These are phyloP conservation scores for Embidobia sp. DNA, from an alignment of 2,888 invertebrate species.

Conservation along the genomic window DNA sequence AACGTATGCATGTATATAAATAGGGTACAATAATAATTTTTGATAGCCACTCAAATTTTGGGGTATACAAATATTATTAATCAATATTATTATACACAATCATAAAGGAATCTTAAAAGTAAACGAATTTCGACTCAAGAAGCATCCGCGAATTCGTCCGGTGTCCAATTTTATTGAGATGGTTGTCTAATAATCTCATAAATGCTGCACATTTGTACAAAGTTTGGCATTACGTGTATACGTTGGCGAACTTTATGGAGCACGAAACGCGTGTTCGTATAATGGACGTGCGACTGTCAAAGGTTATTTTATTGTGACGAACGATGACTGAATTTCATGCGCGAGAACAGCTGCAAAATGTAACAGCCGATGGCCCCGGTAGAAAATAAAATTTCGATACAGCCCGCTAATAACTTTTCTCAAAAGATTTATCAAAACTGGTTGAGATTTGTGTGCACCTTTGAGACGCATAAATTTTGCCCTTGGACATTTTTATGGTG, in stretches of 20 bases:
- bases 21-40: too few species aligned
- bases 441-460: too few species aligned
- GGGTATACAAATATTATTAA: too few species aligned
- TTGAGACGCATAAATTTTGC: too few species aligned
- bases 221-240: slow-evolving; percentile 33
- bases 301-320: slow-evolving; percentile 70
- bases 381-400: slow-evolving; percentile 53
- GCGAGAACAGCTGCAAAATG: slow-evolving; percentile 44
- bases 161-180: slow-evolving; percentile 27
- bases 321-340: slow-evolving; percentile 64
- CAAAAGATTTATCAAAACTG: slow-evolving; percentile 52
- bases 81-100: too few species aligned
- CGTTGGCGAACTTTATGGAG: slow-evolving; percentile 46
- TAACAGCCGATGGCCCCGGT: slow-evolving; percentile 24
- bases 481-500: too few species aligned
- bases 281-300: slow-evolving; percentile 64
- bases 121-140: background rate
- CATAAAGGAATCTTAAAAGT: too few species aligned
- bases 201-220: slow-evolving; percentile 40
- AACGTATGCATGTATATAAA: too few species aligned
- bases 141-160: background rate
- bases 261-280: slow-evolving; percentile 47
- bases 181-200: slow-evolving; percentile 41
- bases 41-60: too few species aligned
- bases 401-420: slow-evolving; percentile 49